Percentiles rank a stretch among this genome's conserved stretches.
phyloP scores from a whole-genome alignment of 1,140 invertebrate species.

The Mizuhopecten yessoensis region DNA sequence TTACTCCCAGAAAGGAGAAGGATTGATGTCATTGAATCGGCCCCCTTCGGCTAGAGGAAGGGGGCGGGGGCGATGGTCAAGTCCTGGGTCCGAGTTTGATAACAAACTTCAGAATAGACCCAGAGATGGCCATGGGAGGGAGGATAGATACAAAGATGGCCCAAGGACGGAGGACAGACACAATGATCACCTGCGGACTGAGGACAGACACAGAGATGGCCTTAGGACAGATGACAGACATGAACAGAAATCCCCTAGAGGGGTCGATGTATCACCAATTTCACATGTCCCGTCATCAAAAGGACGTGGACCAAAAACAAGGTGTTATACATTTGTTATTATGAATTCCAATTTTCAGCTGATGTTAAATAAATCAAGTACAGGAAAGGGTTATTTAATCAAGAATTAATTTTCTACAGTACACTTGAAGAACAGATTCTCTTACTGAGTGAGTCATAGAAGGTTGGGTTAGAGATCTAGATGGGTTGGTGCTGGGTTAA shows the following conservation, averaged over 20 bases:
- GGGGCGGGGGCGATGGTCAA: slow-evolving; percentile 61
- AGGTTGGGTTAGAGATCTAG: too few relatives aligned
- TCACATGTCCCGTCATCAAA: not conserved
- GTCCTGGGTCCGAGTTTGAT: not conserved
- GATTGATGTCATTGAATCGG: slow-evolving; percentile 61
- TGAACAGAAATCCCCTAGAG: not conserved
- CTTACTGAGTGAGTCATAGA: too few relatives aligned
- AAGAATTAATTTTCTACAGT: too few relatives aligned
- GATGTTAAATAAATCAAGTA: too few relatives aligned
- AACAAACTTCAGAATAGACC: slow-evolving; percentile 46
- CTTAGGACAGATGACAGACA: not conserved
- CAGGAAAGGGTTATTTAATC: too few relatives aligned
- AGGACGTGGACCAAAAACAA: not conserved
- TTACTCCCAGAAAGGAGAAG: slow-evolving; percentile 41
- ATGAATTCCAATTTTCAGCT: too few relatives aligned
- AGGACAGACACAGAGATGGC: slow-evolving; percentile 44
- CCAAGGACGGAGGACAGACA: slow-evolving; percentile 43
- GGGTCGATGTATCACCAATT: not conserved
- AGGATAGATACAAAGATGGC: not conserved
- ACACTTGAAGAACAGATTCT: too few relatives aligned
- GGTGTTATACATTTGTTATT: not conserved
- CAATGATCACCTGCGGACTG: slow-evolving; percentile 47
- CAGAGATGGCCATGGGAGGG: not conserved
- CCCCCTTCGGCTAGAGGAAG: slow-evolving; percentile 62
- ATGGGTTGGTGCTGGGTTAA: too few relatives aligned